Conservation (phyloP, 2,888 invertebrate species). For the Orthosia gothica region DNA sequence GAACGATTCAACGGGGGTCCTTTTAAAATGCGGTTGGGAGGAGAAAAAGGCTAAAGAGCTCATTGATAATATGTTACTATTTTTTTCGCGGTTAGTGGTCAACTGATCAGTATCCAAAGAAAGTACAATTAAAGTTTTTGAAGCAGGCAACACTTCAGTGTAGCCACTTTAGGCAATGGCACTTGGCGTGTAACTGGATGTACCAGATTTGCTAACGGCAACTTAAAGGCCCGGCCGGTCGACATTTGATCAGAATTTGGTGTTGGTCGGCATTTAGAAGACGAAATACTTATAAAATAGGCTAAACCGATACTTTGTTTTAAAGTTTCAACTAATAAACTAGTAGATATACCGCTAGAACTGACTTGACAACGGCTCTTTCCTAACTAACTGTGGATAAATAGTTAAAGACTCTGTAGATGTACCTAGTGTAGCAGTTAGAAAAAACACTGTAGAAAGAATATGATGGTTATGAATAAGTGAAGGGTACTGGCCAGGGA, state of each 20-base stretch:
- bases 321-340: conserved; percentile 18
- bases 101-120: background rate
- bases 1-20: no score
- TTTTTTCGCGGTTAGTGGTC: background rate
- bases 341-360: conserved; percentile 11
- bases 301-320: conserved; percentile 8
- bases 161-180: background rate
- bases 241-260: conserved; percentile 47
- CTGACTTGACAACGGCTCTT: conserved; percentile 1
- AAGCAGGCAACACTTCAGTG: background rate
- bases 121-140: background rate
- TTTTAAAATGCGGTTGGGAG: background rate
- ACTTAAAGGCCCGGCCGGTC: conserved; percentile 43
- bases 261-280: conserved; percentile 32
- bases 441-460: no score
- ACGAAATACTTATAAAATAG: conserved; percentile 18
- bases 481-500: no score
- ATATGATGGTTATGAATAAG: no score
- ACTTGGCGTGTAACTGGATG: conserved; percentile 33
- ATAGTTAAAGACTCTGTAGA: no score
- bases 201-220: conserved; percentile 41
- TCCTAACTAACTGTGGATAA: no score
- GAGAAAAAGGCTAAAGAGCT: background rate
- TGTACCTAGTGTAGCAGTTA: no score
- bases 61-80: background rate